Conservation (phyloP, 2,113 vertebrate genomes). For the Oreochromis spilurus region DNA sequence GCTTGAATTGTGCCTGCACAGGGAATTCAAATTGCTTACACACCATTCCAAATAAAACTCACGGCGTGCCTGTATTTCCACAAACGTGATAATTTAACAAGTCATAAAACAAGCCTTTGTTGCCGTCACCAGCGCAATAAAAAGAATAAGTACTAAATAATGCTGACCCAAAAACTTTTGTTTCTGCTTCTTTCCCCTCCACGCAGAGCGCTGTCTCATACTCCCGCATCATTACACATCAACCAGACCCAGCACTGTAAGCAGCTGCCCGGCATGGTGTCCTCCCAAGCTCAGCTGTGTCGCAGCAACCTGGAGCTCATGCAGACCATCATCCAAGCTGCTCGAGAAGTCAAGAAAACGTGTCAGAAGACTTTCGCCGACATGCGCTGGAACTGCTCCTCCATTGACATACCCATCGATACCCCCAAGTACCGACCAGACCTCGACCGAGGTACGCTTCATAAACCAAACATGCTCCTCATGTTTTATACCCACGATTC, state of each 20-base stretch:
- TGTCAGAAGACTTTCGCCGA: constrained; percentile 91
- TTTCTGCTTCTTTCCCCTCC: neutral
- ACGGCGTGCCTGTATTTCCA: neutral
- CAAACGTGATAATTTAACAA: neutral
- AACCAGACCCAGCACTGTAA: constrained; percentile 98
- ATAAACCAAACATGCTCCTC: neutral
- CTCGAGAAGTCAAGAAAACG: constrained; percentile 88
- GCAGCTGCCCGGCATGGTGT: constrained; percentile 88
- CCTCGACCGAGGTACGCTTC: constrained; percentile 87
- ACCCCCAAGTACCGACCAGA: constrained; percentile 88
- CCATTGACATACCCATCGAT: constrained; percentile 83
- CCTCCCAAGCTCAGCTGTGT: constrained; percentile 93
- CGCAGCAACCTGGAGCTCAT: constrained; percentile 97
- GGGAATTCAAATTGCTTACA: neutral
- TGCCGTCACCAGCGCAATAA: neutral
- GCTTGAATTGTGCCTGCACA: neutral
- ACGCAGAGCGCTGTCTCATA: constrained; percentile 84
- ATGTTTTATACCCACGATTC: neutral
- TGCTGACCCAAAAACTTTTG: neutral
- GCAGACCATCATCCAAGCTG: constrained; percentile 90
- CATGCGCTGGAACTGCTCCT: constrained; percentile 99
- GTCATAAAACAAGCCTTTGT: neutral
- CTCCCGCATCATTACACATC: constrained; percentile 77
- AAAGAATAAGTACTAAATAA: neutral
- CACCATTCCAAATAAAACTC: neutral